A percentile compares a stretch with the other conserved stretches of the same genome.
Conservation (phyloP, 2,113 vertebrate genomes). For the Cathartes aura region DNA sequence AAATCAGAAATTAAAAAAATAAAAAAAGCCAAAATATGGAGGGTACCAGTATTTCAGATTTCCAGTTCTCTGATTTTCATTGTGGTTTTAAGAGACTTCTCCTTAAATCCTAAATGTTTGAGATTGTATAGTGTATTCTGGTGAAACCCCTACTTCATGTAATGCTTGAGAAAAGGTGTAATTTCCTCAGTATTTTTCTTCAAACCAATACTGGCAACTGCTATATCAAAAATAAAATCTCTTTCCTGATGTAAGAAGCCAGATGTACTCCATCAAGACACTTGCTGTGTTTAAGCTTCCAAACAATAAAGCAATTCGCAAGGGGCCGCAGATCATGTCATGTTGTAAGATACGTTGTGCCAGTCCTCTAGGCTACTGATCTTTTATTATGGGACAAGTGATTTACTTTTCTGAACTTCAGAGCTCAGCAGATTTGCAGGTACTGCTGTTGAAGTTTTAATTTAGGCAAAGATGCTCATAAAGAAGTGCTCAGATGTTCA, state of each 20-base stretch:
- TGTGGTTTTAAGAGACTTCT: neutral
- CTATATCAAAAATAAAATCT: neutral
- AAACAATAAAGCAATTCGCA: neutral
- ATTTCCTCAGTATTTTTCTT: neutral
- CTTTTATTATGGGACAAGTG: neutral
- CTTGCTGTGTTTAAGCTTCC: neutral
- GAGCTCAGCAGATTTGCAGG: slow-evolving; percentile 20
- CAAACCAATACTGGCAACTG: neutral
- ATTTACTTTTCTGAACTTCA: neutral
- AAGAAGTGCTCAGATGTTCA: neutral
- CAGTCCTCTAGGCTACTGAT: neutral
- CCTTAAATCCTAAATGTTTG: neutral
- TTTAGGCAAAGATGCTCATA: slow-evolving; percentile 5
- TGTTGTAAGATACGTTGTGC: neutral
- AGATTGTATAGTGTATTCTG: neutral
- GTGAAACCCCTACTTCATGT: neutral
- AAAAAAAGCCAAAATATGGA: neutral
- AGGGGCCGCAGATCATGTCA: neutral
- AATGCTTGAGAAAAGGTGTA: neutral
- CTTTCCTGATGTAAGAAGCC: neutral
- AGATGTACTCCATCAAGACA: neutral
- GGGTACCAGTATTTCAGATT: neutral
- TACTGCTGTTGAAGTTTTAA: slow-evolving; percentile 12
- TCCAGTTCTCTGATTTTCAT: neutral
- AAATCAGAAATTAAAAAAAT: neutral